Evolutionary conservation across 2,113 vertebrate genomes (phyloP), one percentile per base, ranked within the genome.

Genomic region (Hemicordylus capensis): DNA sequence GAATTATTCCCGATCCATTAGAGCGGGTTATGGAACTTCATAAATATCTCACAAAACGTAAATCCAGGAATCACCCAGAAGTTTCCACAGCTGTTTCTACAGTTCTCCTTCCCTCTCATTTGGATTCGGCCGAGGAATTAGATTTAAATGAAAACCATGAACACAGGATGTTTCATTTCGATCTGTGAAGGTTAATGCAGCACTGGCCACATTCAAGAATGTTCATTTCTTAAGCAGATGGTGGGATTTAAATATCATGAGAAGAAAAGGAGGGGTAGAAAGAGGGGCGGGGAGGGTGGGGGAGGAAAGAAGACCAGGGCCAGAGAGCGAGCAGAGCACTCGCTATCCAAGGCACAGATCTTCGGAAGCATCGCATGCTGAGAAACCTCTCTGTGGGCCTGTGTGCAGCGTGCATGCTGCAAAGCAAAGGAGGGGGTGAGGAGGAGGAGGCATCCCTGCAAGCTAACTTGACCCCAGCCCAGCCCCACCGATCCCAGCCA

Each of bases 21-120:
- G 81, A 89, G 42, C 46, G 70, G 37, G 54, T 75, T 81, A 54
- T 1, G 69, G 75, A 92, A 91, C 37, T 0, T 82, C 78, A 89
- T 31, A 83, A 90, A 89, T 91, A 90, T 63, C 92, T 93, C 83
- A 78, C 87, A 83, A 88, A 85, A 70, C 54, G 69, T 0, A 17
- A 87, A 89, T 90, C 86, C 82, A 92, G 87, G 73, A 92, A 84
- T 75, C 84, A 42, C 88, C 87, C 63, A 44, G 83, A 91, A 89
- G 70, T 70, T 88, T 85, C 87, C 82, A 86, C 82, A 92, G 80
- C 88, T 92, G 83, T 74, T 90, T 90, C 70, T 85, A 80, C 17
- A 89, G 84, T 74, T 90, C 76, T 80, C 46, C 83, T 19, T 85
- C 28, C 69, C 59, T 58, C 79, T 66, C 78, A 34, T 3, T 86